Percentiles rank a stretch among this genome's conserved stretches.
phyloP scores from a whole-genome alignment of 2,797 vertebrate species.

The Leuciscus waleckii region DNA sequence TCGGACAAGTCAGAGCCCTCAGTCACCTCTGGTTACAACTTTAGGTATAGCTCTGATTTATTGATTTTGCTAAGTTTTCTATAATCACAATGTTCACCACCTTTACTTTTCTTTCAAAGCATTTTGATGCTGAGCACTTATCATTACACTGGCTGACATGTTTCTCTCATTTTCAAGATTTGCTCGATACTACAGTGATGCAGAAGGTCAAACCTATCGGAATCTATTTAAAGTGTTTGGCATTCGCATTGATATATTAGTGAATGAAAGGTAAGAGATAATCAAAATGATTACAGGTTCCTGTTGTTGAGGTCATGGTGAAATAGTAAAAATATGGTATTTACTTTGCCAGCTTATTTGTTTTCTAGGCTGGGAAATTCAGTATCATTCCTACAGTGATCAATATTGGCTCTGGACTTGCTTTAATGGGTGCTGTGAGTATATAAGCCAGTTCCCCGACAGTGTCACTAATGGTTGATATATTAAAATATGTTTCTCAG shows the following conservation, averaged over 20 bases:
- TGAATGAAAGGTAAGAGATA: constrained; percentile 86
- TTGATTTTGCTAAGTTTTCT: not conserved
- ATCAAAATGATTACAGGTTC: not conserved
- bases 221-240: constrained; percentile 92
- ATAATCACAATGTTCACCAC: not conserved
- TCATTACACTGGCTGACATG: not conserved
- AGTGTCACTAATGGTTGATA: not conserved
- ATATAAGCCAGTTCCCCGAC: constrained; percentile 9
- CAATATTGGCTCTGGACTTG: constrained; percentile 92
- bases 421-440: constrained; percentile 92
- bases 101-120: not conserved
- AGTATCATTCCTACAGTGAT: constrained; percentile 92
- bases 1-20: constrained; percentile 73
- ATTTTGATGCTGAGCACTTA: not conserved
- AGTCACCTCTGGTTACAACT: constrained; percentile 91
- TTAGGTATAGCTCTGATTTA: constrained; percentile 80
- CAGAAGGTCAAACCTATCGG: constrained; percentile 80
- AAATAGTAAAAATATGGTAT: not conserved
- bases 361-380: constrained; percentile 93
- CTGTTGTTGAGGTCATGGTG: not conserved
- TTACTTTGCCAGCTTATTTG: constrained; percentile 40
- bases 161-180: constrained; percentile 76
- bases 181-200: constrained; percentile 88
- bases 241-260: constrained; percentile 95
- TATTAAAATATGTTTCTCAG: not conserved